Base-by-base conservation (phyloP, 1,140 invertebrate species). In the Lucilia sericata region DNA sequence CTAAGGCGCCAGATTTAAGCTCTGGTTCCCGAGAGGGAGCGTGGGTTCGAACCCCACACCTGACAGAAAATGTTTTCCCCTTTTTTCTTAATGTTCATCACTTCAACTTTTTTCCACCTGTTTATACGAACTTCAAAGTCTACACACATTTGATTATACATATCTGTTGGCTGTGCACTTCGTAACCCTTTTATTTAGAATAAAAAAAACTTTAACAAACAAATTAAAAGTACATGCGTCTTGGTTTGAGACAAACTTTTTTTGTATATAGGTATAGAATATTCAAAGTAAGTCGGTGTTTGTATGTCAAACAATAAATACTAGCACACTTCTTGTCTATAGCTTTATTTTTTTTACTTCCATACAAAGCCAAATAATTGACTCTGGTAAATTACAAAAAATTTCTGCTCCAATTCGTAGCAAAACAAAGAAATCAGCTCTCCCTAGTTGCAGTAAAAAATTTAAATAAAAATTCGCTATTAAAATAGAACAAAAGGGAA, bases 1-100 rank as follows among this genome's bases (percentile, higher is more conserved):
- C 93, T 93, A 93, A 93, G 93, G 92, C 93, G 93, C 93, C 92
- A 93, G 93, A 93, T 93, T 94, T 93, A 93, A 93, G 93, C 92
- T 93, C 93, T 93, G 93, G 93, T 93, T 93, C 93, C 92, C 93
- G 89, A 91, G 87, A 90, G 93, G 92, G 93, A 93, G 93, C 93
- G 93, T 94, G 93, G 93, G 93, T 94, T 94, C 93, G 93, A 94
- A 93, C 93, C 93, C 93, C 93, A 94, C 93, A 94, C 92, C 92
- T 94, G 93, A 42, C 42, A 42, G 5, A 3, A 42, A 8, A 42
- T 42, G 2, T 42, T 42, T 30, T 30, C 3, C 1, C 42, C 42
- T 8, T 42, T 42, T 42, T 42, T 42, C 0, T 42, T 42, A 42
- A 42, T 30, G 25, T 30, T 30, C 25, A 3, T 2, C 25, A 30